Conservation (phyloP, 2,888 invertebrate species). For the Conops quadrifasciatus region DNA sequence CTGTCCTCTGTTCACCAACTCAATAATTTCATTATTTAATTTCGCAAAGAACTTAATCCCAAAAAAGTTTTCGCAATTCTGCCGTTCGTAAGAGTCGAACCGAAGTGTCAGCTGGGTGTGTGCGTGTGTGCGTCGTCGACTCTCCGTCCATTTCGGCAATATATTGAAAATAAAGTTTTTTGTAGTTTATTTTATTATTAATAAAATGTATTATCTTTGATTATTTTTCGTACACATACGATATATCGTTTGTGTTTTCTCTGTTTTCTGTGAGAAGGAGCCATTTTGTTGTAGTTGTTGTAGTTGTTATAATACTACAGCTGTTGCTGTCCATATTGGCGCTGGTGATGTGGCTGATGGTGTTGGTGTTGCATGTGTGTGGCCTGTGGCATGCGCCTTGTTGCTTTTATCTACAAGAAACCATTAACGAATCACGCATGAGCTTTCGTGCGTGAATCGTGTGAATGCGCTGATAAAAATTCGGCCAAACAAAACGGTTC, state of each 20-base stretch:
- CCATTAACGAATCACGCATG: no score
- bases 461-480: no score
- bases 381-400: neutral
- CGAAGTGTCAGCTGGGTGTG: no score
- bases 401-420: no score
- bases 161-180: neutral
- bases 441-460: no score
- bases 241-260: neutral
- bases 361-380: neutral
- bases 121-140: neutral
- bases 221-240: neutral
- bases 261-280: neutral
- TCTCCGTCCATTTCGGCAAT: neutral
- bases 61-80: neutral
- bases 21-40: no score
- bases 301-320: neutral
- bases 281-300: neutral
- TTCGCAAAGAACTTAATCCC: no score
- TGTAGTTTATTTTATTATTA: constrained; percentile 1
- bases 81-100: no score
- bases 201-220: neutral
- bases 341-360: no score
- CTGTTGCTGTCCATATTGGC: no score
- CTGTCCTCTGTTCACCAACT: no score
- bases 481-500: no score